These are phyloP conservation scores for Pelobates fuscus DNA, from an alignment of 2,113 vertebrate genomes.

Conservation along the genomic window DNA sequence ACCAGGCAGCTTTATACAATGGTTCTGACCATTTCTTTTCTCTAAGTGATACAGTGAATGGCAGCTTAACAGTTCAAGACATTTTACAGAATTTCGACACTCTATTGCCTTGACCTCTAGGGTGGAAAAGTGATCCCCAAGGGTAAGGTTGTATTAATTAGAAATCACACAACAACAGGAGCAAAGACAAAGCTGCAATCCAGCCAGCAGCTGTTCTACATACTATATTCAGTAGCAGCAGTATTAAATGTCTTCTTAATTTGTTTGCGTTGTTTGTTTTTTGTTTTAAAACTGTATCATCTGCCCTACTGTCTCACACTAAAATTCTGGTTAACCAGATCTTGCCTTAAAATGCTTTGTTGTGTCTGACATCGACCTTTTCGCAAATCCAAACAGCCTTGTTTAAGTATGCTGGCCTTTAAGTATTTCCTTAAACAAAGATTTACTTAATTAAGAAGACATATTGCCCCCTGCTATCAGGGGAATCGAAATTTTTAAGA, in stretches of 20 bases:
- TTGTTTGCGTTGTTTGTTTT: not conserved
- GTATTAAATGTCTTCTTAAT: not conserved
- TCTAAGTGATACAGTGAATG: too few relatives aligned
- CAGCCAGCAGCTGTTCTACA: not conserved
- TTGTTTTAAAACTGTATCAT: not conserved
- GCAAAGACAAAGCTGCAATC: not conserved
- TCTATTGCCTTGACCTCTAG: not conserved
- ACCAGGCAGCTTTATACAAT: too few relatives aligned
- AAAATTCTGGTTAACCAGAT: conserved; percentile 68
- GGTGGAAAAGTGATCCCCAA: not conserved
- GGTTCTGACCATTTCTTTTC: too few relatives aligned
- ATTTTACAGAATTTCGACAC: not conserved
- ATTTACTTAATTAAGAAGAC: conserved; percentile 69
- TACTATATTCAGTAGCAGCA: not conserved
- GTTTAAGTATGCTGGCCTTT: conserved; percentile 72
- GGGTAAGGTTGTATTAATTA: not conserved
- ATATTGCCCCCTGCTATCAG: conserved; percentile 68
- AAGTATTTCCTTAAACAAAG: conserved; percentile 71
- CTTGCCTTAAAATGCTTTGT: conserved; percentile 76
- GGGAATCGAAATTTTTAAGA: conserved; percentile 73
- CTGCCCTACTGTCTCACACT: conserved; percentile 67
- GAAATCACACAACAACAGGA: not conserved
- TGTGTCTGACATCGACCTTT: conserved; percentile 68
- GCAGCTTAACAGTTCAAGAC: not conserved
- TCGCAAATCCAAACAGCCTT: conserved; percentile 69